Conservation (phyloP, 2,113 vertebrate genomes). For the Pterocles gutturalis region DNA sequence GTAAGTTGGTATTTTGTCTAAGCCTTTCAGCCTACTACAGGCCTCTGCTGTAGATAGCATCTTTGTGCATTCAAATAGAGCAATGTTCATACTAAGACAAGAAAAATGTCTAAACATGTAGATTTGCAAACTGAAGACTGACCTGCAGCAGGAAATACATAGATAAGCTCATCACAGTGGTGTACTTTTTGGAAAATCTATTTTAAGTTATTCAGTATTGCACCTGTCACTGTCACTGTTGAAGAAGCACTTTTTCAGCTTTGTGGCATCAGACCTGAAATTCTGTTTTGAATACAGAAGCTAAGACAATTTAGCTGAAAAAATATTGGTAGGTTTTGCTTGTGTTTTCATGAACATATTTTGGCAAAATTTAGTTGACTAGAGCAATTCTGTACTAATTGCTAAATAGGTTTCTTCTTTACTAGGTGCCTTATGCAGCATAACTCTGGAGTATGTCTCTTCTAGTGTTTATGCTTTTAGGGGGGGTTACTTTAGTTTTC, state of each 20-base stretch:
- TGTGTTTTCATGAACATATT: background rate
- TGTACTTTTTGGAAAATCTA: background rate
- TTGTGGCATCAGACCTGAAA: background rate
- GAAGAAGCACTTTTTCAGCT: background rate
- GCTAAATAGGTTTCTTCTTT: background rate
- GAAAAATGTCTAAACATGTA: background rate
- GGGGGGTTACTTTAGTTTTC: background rate
- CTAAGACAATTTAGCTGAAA: background rate
- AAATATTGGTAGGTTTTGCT: background rate
- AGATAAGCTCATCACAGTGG: background rate
- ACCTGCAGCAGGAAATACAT: background rate
- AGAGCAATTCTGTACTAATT: background rate
- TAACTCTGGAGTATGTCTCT: background rate
- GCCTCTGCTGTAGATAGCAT: background rate
- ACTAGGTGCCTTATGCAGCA: background rate
- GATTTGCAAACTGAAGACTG: background rate
- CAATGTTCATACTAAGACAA: background rate
- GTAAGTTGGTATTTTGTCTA: background rate
- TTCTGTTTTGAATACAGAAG: background rate
- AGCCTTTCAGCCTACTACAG: background rate
- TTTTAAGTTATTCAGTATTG: background rate
- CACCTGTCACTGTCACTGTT: background rate
- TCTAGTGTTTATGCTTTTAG: rapidly evolving
- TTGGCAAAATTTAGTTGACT: background rate
- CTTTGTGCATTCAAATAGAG: background rate